Evolutionary conservation across 2,888 invertebrate species (phyloP).

Genomic region (Prosopocoilus inquinatus): DNA sequence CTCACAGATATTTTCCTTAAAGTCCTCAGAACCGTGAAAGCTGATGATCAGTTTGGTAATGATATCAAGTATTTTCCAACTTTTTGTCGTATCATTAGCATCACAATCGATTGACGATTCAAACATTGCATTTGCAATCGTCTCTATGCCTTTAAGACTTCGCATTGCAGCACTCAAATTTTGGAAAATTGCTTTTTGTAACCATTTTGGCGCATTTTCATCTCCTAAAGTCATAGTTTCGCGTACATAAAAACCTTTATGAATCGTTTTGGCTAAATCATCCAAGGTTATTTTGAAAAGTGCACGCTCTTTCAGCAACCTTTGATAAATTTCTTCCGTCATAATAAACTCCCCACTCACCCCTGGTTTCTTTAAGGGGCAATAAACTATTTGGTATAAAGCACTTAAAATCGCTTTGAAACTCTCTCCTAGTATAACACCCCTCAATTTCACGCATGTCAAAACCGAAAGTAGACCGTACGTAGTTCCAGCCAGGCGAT

Average conservation of each 20-base stretch:
- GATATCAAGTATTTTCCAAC: conserved; percentile 68
- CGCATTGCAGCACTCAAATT: conserved; percentile 61
- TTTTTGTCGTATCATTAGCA: conserved; percentile 53
- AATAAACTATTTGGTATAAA: conserved; percentile 67
- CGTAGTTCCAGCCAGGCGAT: conserved; percentile 53
- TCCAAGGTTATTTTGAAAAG: conserved; percentile 55
- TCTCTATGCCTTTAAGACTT: conserved; percentile 62
- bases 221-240: conserved; percentile 65
- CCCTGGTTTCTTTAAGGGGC: conserved; percentile 62
- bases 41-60: conserved; percentile 64
- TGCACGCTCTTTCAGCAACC: conserved; percentile 54
- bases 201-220: conserved; percentile 60
- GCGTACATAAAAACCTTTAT: conserved; percentile 62
- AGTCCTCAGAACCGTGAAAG: conserved; percentile 56
- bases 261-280: conserved; percentile 56
- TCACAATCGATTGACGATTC: conserved; percentile 35
- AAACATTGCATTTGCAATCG: conserved; percentile 64
- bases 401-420: conserved; percentile 64
- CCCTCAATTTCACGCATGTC: conserved; percentile 54
- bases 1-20: conserved; percentile 55
- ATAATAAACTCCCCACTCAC: conserved; percentile 49
- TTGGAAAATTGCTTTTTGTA: conserved; percentile 59
- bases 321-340: conserved; percentile 57
- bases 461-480: conserved; percentile 54
- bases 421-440: conserved; percentile 57